A percentile compares a stretch with the other conserved stretches of the same genome.
Conservation (phyloP, 2,113 vertebrate species). For the Rallus limicola region DNA sequence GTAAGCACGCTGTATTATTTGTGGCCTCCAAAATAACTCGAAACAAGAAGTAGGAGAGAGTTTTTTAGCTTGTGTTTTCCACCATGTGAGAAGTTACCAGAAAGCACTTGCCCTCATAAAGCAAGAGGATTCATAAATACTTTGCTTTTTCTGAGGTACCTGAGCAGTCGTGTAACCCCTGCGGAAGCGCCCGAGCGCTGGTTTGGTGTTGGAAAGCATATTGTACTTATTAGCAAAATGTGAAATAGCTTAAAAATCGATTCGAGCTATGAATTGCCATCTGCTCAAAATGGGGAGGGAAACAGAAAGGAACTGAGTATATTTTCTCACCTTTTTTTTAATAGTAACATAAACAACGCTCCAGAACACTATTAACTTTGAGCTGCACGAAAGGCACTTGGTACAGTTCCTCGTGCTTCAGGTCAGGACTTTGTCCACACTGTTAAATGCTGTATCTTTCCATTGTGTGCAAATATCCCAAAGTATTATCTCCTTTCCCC, state of each 20-base stretch:
- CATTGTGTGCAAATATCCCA: slow-evolving; percentile 48
- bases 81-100: not conserved
- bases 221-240: slow-evolving; percentile 82
- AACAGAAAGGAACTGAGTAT: slow-evolving; percentile 79
- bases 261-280: slow-evolving; percentile 79
- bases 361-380: slow-evolving; percentile 71
- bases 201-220: slow-evolving; percentile 76
- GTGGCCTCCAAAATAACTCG: slow-evolving; percentile 37
- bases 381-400: slow-evolving; percentile 44
- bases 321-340: slow-evolving; percentile 82
- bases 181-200: slow-evolving; percentile 52
- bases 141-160: slow-evolving; percentile 58
- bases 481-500: not conserved
- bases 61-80: slow-evolving; percentile 40
- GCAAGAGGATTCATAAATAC: slow-evolving; percentile 46
- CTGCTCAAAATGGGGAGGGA: slow-evolving; percentile 70
- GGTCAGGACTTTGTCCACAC: slow-evolving; percentile 59
- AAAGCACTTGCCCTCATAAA: slow-evolving; percentile 26
- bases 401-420: slow-evolving; percentile 62
- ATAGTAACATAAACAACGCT: slow-evolving; percentile 79
- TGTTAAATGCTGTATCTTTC: slow-evolving; percentile 50
- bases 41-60: slow-evolving; percentile 43
- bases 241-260: slow-evolving; percentile 79
- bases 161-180: slow-evolving; percentile 55
- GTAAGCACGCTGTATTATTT: not conserved